Evolutionary conservation across 2,888 invertebrate genomes (phyloP), one percentile per base, ranked within the genome.

Genomic region (Pomacea canaliculata): DNA sequence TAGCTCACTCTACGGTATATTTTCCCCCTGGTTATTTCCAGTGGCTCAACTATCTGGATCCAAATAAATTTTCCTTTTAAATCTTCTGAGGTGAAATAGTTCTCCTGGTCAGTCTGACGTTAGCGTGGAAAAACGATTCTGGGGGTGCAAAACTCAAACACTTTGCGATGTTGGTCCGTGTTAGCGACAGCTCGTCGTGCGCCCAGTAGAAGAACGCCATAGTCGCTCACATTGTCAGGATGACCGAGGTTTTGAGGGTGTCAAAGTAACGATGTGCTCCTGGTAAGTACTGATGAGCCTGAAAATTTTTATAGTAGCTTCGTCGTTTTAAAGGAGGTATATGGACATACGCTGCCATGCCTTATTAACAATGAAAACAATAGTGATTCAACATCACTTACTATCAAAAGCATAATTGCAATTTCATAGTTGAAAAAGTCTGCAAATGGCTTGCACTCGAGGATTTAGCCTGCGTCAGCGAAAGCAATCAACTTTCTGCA

Each of bases 201-300:
- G 90, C 89, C 90, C 90, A 90, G 80, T 87, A 88, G 18, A n/a
- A 88, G 79, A 4, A 90, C 90, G n/a, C n/a, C n/a, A n/a, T n/a
- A n/a, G n/a, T 19, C 89, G 75, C 80, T 88, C 88, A n/a, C n/a
- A n/a, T n/a, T n/a, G 62, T 88, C 87, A 0, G 88, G 87, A 71
- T 88, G n/a, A n/a, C 86, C 0, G 87, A n/a, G 88, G 71, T 88
- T 87, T 66, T 88, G 84, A 0, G 87, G 87, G 69, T 88, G 87
- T 88, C 88, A 79, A 88, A 86, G 74, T 88, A 88, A n/a, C n/a
- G 48, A 87, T 80, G 71, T 87, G 87, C 87, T 1, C 85, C 88
- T 71, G 87, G 87, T 18, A n/a, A n/a, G 86, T 79, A 83, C 88
- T 83, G 9, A 88, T 82, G 56, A 87, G n/a, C 86, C 89, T 89